Evolutionary conservation across 2,113 vertebrate genomes (phyloP), one percentile per base, ranked within the genome.

Genomic region (Piaya cayana): DNA sequence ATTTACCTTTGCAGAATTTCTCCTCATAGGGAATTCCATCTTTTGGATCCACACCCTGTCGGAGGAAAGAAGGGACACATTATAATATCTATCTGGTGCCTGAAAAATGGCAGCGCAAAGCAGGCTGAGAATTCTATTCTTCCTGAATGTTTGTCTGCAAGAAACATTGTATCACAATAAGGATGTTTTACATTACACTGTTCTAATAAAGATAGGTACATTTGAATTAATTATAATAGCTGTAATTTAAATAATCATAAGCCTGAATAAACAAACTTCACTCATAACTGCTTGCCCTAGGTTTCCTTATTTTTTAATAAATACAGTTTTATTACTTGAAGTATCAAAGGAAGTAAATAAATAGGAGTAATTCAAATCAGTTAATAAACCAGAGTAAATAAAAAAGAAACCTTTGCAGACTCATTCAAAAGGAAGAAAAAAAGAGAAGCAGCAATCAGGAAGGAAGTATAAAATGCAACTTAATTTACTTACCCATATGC

Each of bases 1-100:
- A 60, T 60, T 81, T 96, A 98, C 98, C 98, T 97, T 98, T 97
- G 92, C 98, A 98, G 96, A 98, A 98, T 82, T 98, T 98, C 91
- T 98, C 97, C 90, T 98, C 98, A 0, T 98, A 98, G 47, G 98
- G 97, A 86, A 98, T 92, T 59, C 97, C 98, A 36, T 98, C 98
- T 96, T 97, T 96, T 4, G 96, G 97, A 96, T 98, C 98, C 56
- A 97, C 60, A 5, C 98, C 98, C 98, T 98, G 97, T 88, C 63
- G 72, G 81, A 91, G 49, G 49, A 97, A 29, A 95, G 72, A 92
- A 76, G 26, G 56, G 63, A 63, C 15, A 90, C 26, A 30, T 64
- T 12, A 85, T 5, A 39, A 12, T 22, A 22, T 19, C 47, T 42
- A 47, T 42, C 15, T 39, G 59, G 43, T 1, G 5, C 19, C n/a